These are phyloP conservation scores for Himalopsyche tibetana DNA, from an alignment of 2,888 invertebrate species.

Conservation along the genomic window DNA sequence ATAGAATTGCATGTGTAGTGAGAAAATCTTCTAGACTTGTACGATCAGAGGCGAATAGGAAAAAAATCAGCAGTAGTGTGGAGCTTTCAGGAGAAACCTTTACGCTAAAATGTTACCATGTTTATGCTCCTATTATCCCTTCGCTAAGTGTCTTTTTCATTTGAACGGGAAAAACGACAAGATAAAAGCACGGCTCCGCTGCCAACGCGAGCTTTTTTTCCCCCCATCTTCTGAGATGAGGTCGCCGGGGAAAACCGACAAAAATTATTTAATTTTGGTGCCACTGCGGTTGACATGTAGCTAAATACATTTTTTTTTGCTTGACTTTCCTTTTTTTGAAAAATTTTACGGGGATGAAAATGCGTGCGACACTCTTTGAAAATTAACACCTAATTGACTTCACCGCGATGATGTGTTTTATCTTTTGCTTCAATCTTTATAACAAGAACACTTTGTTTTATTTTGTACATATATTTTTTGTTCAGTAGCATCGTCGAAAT, in stretches of 20 bases:
- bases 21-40: background rate
- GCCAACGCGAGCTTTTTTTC: slow-evolving; percentile 16
- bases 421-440: too few species aligned
- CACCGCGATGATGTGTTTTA: too few species aligned
- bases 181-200: slow-evolving; percentile 22
- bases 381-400: background rate
- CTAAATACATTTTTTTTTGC: slow-evolving; percentile 14
- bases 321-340: background rate
- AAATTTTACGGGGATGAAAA: background rate
- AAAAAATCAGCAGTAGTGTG: background rate
- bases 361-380: background rate
- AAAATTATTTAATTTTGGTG: slow-evolving; percentile 7
- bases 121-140: slow-evolving; percentile 41
- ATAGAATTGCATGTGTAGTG: background rate
- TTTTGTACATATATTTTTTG: too few species aligned
- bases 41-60: background rate
- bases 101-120: slow-evolving; percentile 25
- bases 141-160: slow-evolving; percentile 40
- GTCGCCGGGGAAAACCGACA: background rate
- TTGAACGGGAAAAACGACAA: slow-evolving; percentile 34
- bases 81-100: slow-evolving; percentile 6
- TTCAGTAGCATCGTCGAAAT: too few species aligned
- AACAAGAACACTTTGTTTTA: too few species aligned
- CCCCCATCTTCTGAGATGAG: background rate
- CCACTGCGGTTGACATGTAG: slow-evolving; percentile 21